Conservation (phyloP, 2,113 vertebrate genomes). For the rabbit (Oryctolagus cuniculus) region mOryCun1.1 NC_091434.1:159254001-159254500, state of each 20-base stretch:
- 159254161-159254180: conserved; percentile 42
- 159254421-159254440: not conserved
- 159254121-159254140: not conserved
- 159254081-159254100: not conserved
- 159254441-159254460: not conserved
- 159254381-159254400: not conserved
- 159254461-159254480: not conserved
- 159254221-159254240: not conserved
- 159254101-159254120: not conserved
- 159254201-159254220: not conserved
- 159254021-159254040: not conserved
- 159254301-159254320: not conserved
- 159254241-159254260: conserved; percentile 38
- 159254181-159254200: not conserved
- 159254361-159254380: not conserved
- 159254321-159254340: not conserved
- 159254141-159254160: not conserved
- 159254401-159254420: not conserved
- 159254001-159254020: not conserved
- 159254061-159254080: not conserved
- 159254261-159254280: not conserved
- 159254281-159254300: not conserved
- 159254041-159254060: not conserved
- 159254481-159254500: not conserved
- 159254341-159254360: not conserved